Conservation (phyloP, 2,888 invertebrate species). For the Podabrus alpinus region DNA sequence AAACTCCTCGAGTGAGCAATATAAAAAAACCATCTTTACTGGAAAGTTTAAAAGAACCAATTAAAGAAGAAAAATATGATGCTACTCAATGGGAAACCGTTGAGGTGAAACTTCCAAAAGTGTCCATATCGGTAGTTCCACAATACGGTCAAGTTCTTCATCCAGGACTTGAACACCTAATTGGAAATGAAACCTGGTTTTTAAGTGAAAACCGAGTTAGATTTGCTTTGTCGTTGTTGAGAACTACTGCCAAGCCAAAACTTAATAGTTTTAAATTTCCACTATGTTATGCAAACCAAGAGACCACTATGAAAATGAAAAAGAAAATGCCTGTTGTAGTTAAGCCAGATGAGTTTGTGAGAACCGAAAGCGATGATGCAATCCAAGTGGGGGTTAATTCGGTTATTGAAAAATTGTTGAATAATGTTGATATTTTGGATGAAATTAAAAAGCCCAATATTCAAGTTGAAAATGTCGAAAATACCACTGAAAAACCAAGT, state of each 20-base stretch:
- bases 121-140: conserved; percentile 58
- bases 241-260: conserved; percentile 45
- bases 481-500: conserved; percentile 35
- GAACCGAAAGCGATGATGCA: not conserved
- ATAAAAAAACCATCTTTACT: conserved; percentile 17
- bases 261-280: conserved; percentile 59
- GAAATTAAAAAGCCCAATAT: conserved; percentile 50
- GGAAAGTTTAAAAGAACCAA: not conserved
- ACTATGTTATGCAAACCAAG: conserved; percentile 63
- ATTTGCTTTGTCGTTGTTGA: conserved; percentile 61
- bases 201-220: conserved; percentile 60
- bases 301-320: conserved; percentile 61
- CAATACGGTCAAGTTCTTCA: conserved; percentile 57
- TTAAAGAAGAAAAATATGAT: conserved; percentile 47
- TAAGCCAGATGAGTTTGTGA: conserved; percentile 26
- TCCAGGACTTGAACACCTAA: conserved; percentile 53
- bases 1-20: not conserved
- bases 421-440: conserved; percentile 31
- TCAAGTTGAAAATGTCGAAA: conserved; percentile 35
- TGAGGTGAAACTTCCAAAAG: conserved; percentile 58
- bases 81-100: conserved; percentile 57
- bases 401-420: conserved; percentile 33
- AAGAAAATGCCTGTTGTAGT: conserved; percentile 6
- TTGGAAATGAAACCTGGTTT: conserved; percentile 51
- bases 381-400: conserved; percentile 50